Percentiles rank a stretch among this genome's conserved stretches.
phyloP scores from a whole-genome alignment of 2,888 invertebrate genomes.

The Cephus sareptanus region DNA sequence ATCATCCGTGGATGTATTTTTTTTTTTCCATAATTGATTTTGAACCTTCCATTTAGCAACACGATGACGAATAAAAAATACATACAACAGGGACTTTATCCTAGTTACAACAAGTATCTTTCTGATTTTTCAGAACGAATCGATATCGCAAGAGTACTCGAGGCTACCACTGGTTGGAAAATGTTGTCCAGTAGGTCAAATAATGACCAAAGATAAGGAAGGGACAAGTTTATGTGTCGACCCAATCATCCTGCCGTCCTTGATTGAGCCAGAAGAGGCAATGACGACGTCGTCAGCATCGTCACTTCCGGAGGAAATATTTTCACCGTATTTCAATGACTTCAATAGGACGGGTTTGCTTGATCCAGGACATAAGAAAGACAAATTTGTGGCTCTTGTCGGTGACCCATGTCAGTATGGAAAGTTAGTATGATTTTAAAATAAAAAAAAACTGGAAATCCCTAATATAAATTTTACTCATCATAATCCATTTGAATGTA shows the following conservation, averaged over 20 bases:
- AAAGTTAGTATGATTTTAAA: slow-evolving; percentile 61
- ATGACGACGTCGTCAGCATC: slow-evolving; percentile 18
- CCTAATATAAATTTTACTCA: neutral
- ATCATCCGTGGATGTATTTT: too few species aligned
- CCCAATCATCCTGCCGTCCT: slow-evolving; percentile 9
- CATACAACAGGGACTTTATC: neutral
- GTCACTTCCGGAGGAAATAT: slow-evolving; percentile 35
- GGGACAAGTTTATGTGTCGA: slow-evolving; percentile 31
- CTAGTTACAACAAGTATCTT: neutral
- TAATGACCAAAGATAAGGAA: slow-evolving; percentile 35
- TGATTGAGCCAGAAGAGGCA: neutral
- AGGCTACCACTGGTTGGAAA: slow-evolving; percentile 51
- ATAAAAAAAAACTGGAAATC: neutral
- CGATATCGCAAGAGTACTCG: slow-evolving; percentile 33
- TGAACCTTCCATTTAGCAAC: too few species aligned
- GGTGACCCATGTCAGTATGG: slow-evolving; percentile 71
- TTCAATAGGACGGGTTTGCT: slow-evolving; percentile 69
- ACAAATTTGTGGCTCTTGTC: slow-evolving; percentile 69
- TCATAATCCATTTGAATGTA: neutral
- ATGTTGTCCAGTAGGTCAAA: slow-evolving; percentile 50
- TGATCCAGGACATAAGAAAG: slow-evolving; percentile 59
- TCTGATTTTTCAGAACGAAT: slow-evolving; percentile 42
- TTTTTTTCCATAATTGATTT: too few species aligned
- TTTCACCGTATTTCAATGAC: slow-evolving; percentile 69
- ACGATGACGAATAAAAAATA: too few species aligned